Conservation (phyloP, 2,888 invertebrate species). For the Druceiella hillmani region DNA sequence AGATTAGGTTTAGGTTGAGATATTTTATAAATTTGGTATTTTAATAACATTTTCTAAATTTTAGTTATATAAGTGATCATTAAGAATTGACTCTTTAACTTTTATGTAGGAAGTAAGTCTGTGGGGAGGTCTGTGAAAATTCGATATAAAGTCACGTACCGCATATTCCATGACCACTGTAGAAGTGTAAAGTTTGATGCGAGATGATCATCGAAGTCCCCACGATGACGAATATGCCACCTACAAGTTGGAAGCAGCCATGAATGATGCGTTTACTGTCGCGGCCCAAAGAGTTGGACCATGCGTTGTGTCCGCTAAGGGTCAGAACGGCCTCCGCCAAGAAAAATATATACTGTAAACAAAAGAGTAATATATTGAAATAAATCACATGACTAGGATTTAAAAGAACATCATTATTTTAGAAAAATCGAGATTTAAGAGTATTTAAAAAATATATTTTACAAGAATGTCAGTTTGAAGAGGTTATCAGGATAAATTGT, state of each 20-base stretch:
- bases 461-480: no score
- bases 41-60: no score
- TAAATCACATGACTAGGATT: not conserved
- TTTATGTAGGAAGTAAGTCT: no score
- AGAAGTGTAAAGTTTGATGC: conserved; percentile 34
- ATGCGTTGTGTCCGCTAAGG: conserved; percentile 44
- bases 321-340: conserved; percentile 46
- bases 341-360: conserved; percentile 44
- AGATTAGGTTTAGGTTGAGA: no score
- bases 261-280: conserved; percentile 45
- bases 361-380: conserved; percentile 6
- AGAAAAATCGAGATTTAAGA: no score
- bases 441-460: no score
- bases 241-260: conserved; percentile 49
- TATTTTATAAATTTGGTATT: no score
- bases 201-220: conserved; percentile 47
- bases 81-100: no score
- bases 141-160: conserved; percentile 34
- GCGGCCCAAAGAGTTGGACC: conserved; percentile 40
- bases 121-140: no score
- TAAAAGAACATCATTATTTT: no score
- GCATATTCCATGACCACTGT: conserved; percentile 42
- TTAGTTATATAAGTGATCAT: no score
- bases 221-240: conserved; percentile 43
- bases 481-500: no score